These are phyloP conservation scores for Hirtodrosophila cameraria DNA, from an alignment of 2,888 invertebrate genomes.

Conservation along the genomic window DNA sequence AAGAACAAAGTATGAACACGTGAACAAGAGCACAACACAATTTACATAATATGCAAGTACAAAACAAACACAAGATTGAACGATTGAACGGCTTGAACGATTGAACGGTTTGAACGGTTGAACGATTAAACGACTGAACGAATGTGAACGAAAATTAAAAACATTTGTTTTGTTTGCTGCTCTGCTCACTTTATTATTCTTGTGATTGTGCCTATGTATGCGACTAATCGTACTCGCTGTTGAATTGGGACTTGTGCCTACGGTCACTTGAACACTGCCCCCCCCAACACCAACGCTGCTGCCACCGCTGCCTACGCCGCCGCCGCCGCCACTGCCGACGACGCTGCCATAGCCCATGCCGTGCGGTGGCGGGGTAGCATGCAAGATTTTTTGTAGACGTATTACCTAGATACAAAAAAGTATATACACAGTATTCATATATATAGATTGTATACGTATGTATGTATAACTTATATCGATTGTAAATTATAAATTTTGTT, in stretches of 20 bases:
- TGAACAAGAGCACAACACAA: too few species aligned
- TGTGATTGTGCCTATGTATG: conserved; percentile 83
- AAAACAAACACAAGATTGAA: conserved; percentile 23
- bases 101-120: conserved; percentile 26
- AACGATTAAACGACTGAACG: conserved; percentile 40
- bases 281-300: conserved; percentile 70
- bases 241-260: conserved; percentile 83
- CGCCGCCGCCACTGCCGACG: conserved; percentile 49
- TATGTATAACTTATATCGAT: conserved; percentile 27
- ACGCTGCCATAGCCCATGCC: conserved; percentile 70
- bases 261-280: conserved; percentile 83
- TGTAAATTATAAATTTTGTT: conserved; percentile 15
- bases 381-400: conserved; percentile 92
- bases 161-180: conserved; percentile 54
- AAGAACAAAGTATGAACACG: conserved; percentile 9
- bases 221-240: conserved; percentile 84
- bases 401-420: conserved; percentile 87
- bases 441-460: conserved; percentile 34
- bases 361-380: conserved; percentile 85
- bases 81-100: conserved; percentile 20
- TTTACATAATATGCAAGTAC: conserved; percentile 5
- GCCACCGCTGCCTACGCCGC: conserved; percentile 53
- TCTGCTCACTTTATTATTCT: conserved; percentile 83
- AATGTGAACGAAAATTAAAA: conserved; percentile 32
- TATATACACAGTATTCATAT: conserved; percentile 64